Evolutionary conservation across 2,888 invertebrate genomes (phyloP).

Genomic region (Fragum sueziense): DNA sequence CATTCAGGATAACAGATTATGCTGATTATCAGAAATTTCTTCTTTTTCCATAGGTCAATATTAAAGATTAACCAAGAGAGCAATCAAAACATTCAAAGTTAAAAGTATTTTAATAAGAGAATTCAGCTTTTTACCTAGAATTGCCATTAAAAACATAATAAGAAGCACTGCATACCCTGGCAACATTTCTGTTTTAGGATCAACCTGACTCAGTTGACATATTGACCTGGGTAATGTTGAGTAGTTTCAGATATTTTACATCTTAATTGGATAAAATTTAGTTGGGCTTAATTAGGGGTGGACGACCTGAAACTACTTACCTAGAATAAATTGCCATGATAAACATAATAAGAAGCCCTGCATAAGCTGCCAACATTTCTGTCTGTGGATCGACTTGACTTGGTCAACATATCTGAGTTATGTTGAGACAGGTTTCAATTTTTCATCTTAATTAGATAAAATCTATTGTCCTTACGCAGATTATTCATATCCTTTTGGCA

Average conservation of each 20-base stretch:
- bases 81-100: no score
- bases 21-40: background rate
- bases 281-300: no score
- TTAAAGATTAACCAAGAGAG: no score
- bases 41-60: background rate
- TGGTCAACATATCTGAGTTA: slow-evolving; percentile 69
- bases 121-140: no score
- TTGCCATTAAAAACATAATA: slow-evolving; percentile 82
- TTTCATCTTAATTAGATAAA: no score
- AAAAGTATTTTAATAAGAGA: no score
- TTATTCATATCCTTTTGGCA: no score
- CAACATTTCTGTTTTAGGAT: slow-evolving; percentile 77
- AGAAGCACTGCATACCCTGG: slow-evolving; percentile 82
- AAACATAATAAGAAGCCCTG: slow-evolving; percentile 82
- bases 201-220: slow-evolving; percentile 72
- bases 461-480: no score
- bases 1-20: background rate
- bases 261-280: no score
- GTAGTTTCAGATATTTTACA: no score
- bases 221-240: slow-evolving; percentile 52
- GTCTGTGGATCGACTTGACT: slow-evolving; percentile 69
- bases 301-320: no score
- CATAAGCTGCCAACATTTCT: slow-evolving; percentile 81
- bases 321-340: slow-evolving; percentile 81
- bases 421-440: no score